Conservation (phyloP, 1,140 invertebrate genomes). For the Drosophila oshimai region DNA sequence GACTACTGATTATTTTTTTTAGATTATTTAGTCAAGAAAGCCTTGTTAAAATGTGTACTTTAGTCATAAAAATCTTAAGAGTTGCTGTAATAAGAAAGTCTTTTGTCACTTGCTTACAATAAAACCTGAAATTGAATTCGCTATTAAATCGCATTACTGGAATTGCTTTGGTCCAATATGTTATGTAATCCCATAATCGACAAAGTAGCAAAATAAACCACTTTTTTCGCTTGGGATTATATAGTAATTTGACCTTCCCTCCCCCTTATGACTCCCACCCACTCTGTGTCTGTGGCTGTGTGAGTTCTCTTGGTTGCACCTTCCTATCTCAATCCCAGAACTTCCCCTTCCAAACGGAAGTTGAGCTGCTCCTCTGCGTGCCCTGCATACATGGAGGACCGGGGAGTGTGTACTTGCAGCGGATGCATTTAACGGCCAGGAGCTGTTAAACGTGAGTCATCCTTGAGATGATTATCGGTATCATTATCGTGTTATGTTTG, state of each 20-base stretch:
- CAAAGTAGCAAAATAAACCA: neutral
- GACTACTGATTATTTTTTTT: neutral
- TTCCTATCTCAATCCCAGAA: neutral
- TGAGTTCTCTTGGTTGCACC: conserved; percentile 5
- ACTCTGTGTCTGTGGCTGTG: neutral
- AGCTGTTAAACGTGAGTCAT: conserved; percentile 35
- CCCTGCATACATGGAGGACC: conserved; percentile 6
- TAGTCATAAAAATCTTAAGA: neutral
- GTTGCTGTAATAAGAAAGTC: neutral
- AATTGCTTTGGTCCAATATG: neutral
- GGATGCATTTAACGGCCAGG: conserved; percentile 32
- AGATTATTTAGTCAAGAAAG: neutral
- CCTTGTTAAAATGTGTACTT: neutral
- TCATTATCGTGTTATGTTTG: conserved; percentile 30
- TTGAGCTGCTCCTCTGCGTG: conserved; percentile 25
- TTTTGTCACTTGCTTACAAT: too few relatives aligned
- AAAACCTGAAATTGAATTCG: neutral
- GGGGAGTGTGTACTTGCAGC: conserved; percentile 3
- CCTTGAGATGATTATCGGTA: conserved; percentile 31
- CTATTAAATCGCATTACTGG: conserved; percentile 7
- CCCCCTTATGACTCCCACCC: neutral
- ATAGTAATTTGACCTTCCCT: neutral
- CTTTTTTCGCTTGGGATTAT: neutral
- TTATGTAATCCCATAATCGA: neutral
- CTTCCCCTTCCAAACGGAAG: neutral